phyloP scores from a whole-genome alignment of 2,888 invertebrate genomes.

The Crioceris asparagi region DNA sequence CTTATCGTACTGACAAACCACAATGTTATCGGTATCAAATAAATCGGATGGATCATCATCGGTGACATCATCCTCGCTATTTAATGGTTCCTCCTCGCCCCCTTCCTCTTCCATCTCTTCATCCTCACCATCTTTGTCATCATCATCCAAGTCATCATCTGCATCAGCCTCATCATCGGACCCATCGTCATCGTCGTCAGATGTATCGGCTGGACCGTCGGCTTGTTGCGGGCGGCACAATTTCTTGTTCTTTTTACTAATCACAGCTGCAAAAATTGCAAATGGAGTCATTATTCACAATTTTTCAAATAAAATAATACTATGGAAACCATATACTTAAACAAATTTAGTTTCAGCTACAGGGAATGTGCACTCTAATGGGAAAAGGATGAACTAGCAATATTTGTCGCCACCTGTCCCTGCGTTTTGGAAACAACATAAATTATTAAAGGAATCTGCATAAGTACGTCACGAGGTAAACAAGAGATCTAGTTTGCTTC shows the following conservation, averaged over 20 bases:
- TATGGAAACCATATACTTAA: background rate
- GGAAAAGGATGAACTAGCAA: too few species aligned
- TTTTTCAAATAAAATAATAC: too few species aligned
- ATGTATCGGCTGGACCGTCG: constrained; percentile 50
- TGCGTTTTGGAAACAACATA: too few species aligned
- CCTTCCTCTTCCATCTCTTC: constrained; percentile 39
- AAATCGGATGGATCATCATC: constrained; percentile 93
- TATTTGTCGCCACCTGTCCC: too few species aligned
- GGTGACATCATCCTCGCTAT: constrained; percentile 95
- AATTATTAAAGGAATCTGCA: too few species aligned
- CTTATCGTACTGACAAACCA: constrained; percentile 99
- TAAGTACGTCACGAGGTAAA: too few species aligned
- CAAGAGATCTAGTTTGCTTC: too few species aligned
- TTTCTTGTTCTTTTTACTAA: background rate
- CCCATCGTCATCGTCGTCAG: constrained; percentile 69
- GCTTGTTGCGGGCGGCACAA: constrained; percentile 25
- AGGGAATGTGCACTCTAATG: too few species aligned
- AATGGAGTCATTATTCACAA: background rate
- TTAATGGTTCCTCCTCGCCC: constrained; percentile 72
- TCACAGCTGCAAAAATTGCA: background rate
- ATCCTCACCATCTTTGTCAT: constrained; percentile 51
- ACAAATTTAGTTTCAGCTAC: background rate
- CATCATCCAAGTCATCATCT: constrained; percentile 52
- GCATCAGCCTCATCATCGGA: constrained; percentile 52
- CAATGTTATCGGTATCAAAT: constrained; percentile 98